Base-by-base conservation (phyloP, 1,140 invertebrate species). In the Drosophila sulfurigaster region DNA sequence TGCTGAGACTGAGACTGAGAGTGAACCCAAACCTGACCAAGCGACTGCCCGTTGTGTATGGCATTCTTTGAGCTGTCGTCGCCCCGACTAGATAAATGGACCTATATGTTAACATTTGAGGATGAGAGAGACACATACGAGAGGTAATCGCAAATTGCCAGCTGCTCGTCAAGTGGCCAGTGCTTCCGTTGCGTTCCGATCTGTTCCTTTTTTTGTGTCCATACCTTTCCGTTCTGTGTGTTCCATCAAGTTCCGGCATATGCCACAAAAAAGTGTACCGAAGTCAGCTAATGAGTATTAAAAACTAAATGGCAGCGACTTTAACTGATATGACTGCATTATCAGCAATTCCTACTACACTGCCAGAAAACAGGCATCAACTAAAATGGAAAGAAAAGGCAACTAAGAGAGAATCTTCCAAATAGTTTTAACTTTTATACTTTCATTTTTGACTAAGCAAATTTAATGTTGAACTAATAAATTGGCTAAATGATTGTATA, bases 51-150 rank as follows among this genome's bases (percentile, higher is more conserved):
- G 85, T 89, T 80, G 83, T 52, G 80, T 78, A 74, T 88, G 79
- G 83, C 83, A 89, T 89, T 89, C 86, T 89, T 85, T 69, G 85
- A 85, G 85, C 85, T 89, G 85, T 89, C 85, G 75, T 89, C 85
- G 85, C 82, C 78, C 63, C 70, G 75, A 79, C 57, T 78, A 87
- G 83, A 87, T 87, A 88, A 88, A 88, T 87, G 80, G 80, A 76
- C 73, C 57, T 66, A 63, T 15, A 25, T 25, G 20, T 25, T 25
- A 48, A 48, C 57, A 43, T 38, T 25, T 16, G 15, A 45, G n/a
- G 45, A 38, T 16, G 15, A 15, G 15, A 30, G 20, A n/a, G 3
- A 25, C 10, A 7, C 30, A 16, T 15, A 3, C 28, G 51, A 48
- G 41, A 15, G 57, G 58, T 49, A 79, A 64, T 88, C 80, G 77